A percentile compares a stretch with the other conserved stretches of the same genome.
phyloP scores from a whole-genome alignment of 1,140 invertebrate genomes.

The Neocloeon triangulifer region DNA sequence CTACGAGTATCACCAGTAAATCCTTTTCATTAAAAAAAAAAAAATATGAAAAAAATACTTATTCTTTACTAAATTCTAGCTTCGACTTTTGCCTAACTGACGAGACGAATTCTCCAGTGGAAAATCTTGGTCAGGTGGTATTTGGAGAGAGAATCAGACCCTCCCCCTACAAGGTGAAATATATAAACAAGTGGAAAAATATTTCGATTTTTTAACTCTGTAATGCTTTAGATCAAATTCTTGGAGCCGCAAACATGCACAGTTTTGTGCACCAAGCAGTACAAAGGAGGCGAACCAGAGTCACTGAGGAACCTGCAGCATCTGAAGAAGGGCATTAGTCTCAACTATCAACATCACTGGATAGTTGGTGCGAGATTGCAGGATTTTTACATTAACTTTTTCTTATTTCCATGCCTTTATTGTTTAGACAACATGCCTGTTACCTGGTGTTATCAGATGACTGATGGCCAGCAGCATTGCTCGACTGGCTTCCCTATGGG shows the following conservation, averaged over 20 bases:
- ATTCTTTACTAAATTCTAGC: conserved; percentile 17
- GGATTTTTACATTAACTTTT: no score
- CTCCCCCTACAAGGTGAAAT: conserved; percentile 57
- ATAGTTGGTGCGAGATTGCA: conserved; percentile 43
- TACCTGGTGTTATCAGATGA: conserved; percentile 77
- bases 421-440: conserved; percentile 83
- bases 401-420: conserved; percentile 2
- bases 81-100: conserved; percentile 81
- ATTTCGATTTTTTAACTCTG: no score
- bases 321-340: conserved; percentile 72
- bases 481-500: conserved; percentile 94
- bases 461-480: conserved; percentile 60
- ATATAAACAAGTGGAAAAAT: no score
- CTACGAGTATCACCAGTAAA: conserved; percentile 87
- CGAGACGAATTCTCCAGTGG: conserved; percentile 63
- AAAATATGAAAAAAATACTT: not conserved
- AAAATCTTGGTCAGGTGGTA: conserved; percentile 95
- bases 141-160: conserved; percentile 93
- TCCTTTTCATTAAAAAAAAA: conserved; percentile 9
- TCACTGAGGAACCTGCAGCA: conserved; percentile 49
- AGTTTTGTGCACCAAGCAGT: conserved; percentile 51
- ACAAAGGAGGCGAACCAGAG: conserved; percentile 35
- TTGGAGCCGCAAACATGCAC: conserved; percentile 48
- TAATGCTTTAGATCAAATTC: conserved; percentile 31
- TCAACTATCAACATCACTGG: conserved; percentile 99